Conservation (phyloP, 2,113 vertebrate genomes). For the Tringa solitaria region DNA sequence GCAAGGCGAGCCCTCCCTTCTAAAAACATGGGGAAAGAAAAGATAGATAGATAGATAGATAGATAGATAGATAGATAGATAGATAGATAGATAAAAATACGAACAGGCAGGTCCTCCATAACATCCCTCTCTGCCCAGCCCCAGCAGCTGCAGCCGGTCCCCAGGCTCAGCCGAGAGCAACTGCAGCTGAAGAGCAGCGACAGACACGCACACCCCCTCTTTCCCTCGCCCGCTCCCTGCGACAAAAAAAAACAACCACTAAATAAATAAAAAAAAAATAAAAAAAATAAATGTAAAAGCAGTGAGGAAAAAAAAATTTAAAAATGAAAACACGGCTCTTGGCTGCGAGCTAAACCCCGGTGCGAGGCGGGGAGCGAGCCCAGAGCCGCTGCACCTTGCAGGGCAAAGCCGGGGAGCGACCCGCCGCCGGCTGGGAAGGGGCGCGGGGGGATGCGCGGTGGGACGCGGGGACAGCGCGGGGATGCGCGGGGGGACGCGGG, state of each 20-base stretch:
- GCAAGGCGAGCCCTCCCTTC: background rate
- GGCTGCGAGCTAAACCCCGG: background rate
- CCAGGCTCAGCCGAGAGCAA: slow-evolving; percentile 21
- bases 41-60: no score
- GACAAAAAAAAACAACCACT: no score
- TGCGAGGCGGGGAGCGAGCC: background rate
- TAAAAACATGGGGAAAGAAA: background rate
- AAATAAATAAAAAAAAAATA: background rate
- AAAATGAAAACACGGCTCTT: background rate
- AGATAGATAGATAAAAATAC: background rate
- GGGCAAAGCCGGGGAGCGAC: background rate
- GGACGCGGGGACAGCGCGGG: background rate
- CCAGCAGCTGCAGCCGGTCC: slow-evolving; percentile 23
- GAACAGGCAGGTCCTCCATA: background rate
- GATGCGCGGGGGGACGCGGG: background rate
- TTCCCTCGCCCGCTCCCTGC: background rate
- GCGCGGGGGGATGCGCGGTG: background rate
- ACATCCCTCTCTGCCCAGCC: background rate
- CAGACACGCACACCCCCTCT: background rate
- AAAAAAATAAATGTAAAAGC: background rate
- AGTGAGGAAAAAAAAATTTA: no score
- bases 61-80: no score
- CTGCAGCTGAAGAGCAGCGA: slow-evolving; percentile 32
- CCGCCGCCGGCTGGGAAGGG: background rate
- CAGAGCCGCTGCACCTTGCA: slow-evolving; percentile 12